Evolutionary conservation across 2,113 vertebrate genomes (phyloP).

Genomic region (Ramphastos sulfuratus): DNA sequence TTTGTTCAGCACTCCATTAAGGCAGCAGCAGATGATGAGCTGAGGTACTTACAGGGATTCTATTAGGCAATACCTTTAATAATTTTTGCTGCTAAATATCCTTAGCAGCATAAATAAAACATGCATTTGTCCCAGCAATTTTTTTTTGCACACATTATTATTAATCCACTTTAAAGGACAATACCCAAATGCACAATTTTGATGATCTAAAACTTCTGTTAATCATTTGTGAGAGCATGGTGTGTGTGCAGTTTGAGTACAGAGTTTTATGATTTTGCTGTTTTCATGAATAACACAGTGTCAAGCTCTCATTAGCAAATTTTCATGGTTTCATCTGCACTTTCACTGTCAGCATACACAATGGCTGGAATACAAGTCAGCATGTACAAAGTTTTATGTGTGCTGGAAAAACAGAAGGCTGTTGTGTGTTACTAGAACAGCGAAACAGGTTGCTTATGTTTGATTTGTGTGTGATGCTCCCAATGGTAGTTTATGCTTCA

Average conservation of each 20-base stretch:
- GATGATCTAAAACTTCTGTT: background rate
- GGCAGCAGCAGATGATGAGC: background rate
- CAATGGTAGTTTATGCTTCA: background rate
- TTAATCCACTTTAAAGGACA: background rate
- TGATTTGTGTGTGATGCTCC: background rate
- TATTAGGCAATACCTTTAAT: background rate
- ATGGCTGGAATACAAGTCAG: background rate
- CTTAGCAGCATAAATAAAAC: background rate
- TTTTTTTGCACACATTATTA: background rate
- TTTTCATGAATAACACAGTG: background rate
- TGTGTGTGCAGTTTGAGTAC: background rate
- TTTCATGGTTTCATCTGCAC: background rate
- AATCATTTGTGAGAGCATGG: background rate
- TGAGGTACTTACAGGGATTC: background rate
- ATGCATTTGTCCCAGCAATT: background rate
- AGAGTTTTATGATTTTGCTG: background rate
- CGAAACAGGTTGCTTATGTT: background rate
- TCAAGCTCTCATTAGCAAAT: background rate
- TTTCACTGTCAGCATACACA: slow-evolving; percentile 2
- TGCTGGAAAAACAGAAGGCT: background rate
- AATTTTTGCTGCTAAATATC: background rate
- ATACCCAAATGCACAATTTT: background rate
- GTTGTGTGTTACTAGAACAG: background rate
- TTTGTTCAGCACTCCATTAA: background rate
- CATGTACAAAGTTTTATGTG: background rate